phyloP scores from a whole-genome alignment of 2,113 vertebrate genomes.

The Grallaria varia region DNA sequence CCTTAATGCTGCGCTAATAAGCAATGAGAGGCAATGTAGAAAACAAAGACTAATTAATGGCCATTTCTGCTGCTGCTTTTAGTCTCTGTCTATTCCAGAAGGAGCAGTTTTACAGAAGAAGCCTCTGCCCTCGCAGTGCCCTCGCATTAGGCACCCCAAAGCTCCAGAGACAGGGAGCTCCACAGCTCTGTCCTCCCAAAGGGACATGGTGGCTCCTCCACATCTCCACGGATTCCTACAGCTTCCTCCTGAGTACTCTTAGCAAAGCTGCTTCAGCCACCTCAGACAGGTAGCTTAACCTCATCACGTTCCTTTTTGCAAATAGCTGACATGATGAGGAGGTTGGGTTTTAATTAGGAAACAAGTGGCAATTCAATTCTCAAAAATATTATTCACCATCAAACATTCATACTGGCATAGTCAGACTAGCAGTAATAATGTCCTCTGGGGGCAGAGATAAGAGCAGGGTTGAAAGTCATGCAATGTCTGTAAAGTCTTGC shows the following conservation, averaged over 20 bases:
- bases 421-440: background rate
- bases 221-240: background rate
- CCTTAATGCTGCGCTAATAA: background rate
- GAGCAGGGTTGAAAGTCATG: background rate
- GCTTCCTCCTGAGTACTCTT: background rate
- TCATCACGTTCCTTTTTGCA: background rate
- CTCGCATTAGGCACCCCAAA: background rate
- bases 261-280: background rate
- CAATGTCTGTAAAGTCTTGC: background rate
- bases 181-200: background rate
- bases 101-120: background rate
- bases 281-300: background rate
- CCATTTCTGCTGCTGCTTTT: background rate
- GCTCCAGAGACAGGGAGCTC: background rate
- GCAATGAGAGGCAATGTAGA: background rate
- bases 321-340: background rate
- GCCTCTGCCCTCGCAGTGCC: background rate
- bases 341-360: background rate
- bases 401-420: background rate
- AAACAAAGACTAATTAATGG: constrained; percentile 31
- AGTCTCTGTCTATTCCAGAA: background rate
- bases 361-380: background rate
- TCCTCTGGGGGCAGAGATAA: background rate
- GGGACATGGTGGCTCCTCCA: background rate
- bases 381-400: background rate